Base-by-base conservation (phyloP, 2,113 vertebrate genomes). In the Passerina amoena region DNA sequence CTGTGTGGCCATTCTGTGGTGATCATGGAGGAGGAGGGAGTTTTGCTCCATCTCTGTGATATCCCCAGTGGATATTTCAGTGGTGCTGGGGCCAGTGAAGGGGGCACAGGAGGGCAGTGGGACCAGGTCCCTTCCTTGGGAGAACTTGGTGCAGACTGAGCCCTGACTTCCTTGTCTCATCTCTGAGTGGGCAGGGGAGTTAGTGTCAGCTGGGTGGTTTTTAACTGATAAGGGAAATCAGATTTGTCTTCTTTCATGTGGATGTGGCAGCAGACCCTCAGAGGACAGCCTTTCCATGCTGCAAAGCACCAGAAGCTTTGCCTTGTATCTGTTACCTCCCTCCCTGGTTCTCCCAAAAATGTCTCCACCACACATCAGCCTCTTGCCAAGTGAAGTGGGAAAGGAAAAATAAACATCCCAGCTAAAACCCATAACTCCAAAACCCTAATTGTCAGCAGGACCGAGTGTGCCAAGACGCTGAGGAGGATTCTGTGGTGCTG, bases 351-450 rank as follows among this genome's bases (percentile, higher is more conserved):
- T 85, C 75, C 40, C 66, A 82, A 75, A 60, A 86, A 30, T 0
- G 3, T 48, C 18, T 53, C 61, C 31, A 13, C 66, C 53, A 9
- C 18, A 1, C 12, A 31, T 7, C 70, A 82, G 10, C 70, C 12
- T 40, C 88, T 53, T 82, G 82, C 79, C 85, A 94, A 85, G 40
- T 2, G n/a, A 87, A 63, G 61, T 35, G 53, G 78, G 75, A 91
- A 95, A 84, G 63, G 65, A 88, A 90, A 93, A 93, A 56, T n/a
- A 91, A 91, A 87, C 51, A 85, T 45, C 45, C 31, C 82, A 72
- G 71, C 44, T 91, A 82, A 94, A 88, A 9, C 11, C 30, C 19
- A 0, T 60, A 51, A n/a, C 30, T 79, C 78, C 40, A 88, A 61
- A 90, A 33, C 83, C 48, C 70, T 44, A 40, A 72, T 3, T 61